Conservation (phyloP, 1,140 invertebrate genomes). For the Drosophila burlai region DNA sequence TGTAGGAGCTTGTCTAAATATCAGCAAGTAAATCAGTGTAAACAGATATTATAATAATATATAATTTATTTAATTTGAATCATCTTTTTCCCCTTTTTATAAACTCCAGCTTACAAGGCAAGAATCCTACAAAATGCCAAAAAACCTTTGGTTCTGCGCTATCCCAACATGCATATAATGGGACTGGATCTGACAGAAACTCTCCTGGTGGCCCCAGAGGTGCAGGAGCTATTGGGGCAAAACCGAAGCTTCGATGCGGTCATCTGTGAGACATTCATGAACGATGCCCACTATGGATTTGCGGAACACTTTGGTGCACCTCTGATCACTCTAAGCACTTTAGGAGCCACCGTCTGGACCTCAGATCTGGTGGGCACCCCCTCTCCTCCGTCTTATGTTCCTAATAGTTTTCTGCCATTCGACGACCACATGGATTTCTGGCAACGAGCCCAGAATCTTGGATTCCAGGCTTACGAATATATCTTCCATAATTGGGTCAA, state of each 20-base stretch:
- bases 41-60: background rate
- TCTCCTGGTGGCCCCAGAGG: slow-evolving; percentile 47
- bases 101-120: slow-evolving; percentile 17
- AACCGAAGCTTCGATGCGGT: slow-evolving; percentile 75
- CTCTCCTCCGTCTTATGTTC: slow-evolving; percentile 81
- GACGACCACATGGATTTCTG: slow-evolving; percentile 85
- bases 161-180: slow-evolving; percentile 37
- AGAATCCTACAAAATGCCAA: slow-evolving; percentile 33
- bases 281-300: slow-evolving; percentile 73
- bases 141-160: slow-evolving; percentile 9
- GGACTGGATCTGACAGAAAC: slow-evolving; percentile 49
- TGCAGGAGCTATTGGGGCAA: slow-evolving; percentile 48
- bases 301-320: slow-evolving; percentile 73
- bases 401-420: slow-evolving; percentile 68
- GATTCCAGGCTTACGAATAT: slow-evolving; percentile 45
- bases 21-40: background rate
- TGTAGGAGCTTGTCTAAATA: background rate
- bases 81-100: background rate
- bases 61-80: background rate
- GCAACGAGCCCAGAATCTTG: slow-evolving; percentile 84
- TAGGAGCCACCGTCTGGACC: slow-evolving; percentile 75
- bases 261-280: slow-evolving; percentile 72
- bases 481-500: slow-evolving; percentile 37
- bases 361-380: slow-evolving; percentile 81
- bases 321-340: slow-evolving; percentile 61